Base-by-base conservation (phyloP, 1,140 invertebrate genomes). In the Tetramorium parvispinum region DNA sequence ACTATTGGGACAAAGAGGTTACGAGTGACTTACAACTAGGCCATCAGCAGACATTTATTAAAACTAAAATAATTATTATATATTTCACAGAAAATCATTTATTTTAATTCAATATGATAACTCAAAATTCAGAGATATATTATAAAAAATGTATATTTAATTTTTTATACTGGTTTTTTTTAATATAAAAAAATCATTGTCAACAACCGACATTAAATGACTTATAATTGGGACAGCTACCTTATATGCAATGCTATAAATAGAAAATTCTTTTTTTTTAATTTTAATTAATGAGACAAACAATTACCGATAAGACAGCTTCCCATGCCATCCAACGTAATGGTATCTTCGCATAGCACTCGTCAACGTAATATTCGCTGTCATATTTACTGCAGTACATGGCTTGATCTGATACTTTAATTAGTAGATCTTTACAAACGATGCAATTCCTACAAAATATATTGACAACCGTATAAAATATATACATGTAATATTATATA, bases 271-370 rank as follows among this genome's bases (percentile, higher is more conserved):
- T 59, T 43, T 46, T 75, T 10, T 75, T 75, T 7, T 2, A 49
- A n/a, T 8, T n/a, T n/a, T 5, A 27, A 40, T 32, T 66, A 51
- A 4, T 8, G 21, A 21, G 1, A 65, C 7, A 55, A 16, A 32
- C 2, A 95, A 96, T 96, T 94, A 98, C 98, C 96, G 98, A 93
- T 37, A 98, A 94, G 65, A 98, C 95, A 86, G 97, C 97, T 93
- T 98, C 98, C 97, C 97, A 98, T 0, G 98, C 97, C 97, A 98
- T 98, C 98, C 98, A 98, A 77, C 98, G 96, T 68, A 99, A 97
- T 1, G 98, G 98, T 81, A 98, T 95, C 57, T 97, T 97, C 8
- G 97, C 96, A 88, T 98, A 97, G 37, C 97, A 98, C 86, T 98
- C 97, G 91, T 98, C 97, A 27, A 98, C 96, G 93, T 98, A 98